Conservation (phyloP, 1,140 invertebrate species). For the Cydia strobilella region DNA sequence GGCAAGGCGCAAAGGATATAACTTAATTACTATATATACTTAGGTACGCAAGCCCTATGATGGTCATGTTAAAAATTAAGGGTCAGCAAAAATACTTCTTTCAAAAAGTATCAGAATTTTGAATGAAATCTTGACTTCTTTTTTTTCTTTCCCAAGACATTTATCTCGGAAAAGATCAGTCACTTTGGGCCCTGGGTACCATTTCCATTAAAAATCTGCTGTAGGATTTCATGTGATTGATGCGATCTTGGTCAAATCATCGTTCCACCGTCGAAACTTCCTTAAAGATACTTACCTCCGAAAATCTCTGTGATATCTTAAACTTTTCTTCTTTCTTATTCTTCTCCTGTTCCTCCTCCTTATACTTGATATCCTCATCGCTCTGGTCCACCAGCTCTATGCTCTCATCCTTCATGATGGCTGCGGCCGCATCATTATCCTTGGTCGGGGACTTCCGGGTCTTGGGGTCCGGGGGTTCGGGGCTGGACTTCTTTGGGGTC, state of each 20-base stretch:
- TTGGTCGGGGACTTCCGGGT: constrained; percentile 50
- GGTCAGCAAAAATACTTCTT: too few relatives aligned
- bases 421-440: constrained; percentile 59
- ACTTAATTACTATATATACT: too few relatives aligned
- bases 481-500: constrained; percentile 69
- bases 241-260: background rate
- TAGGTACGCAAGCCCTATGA: too few relatives aligned
- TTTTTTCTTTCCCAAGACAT: too few relatives aligned
- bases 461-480: constrained; percentile 41
- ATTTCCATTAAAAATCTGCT: too few relatives aligned
- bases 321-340: constrained; percentile 68
- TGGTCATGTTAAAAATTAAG: too few relatives aligned
- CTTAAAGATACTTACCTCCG: constrained; percentile 52
- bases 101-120: too few relatives aligned
- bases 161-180: too few relatives aligned
- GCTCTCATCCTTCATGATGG: constrained; percentile 69
- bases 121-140: too few relatives aligned
- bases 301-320: constrained; percentile 71
- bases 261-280: background rate
- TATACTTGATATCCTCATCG: constrained; percentile 71
- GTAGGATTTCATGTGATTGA: too few relatives aligned
- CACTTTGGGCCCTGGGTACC: too few relatives aligned
- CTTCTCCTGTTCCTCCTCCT: constrained; percentile 71
- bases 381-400: constrained; percentile 72
- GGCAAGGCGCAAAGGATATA: too few relatives aligned